phyloP scores from a whole-genome alignment of 2,113 vertebrate species.

The Podarcis raffonei region DNA sequence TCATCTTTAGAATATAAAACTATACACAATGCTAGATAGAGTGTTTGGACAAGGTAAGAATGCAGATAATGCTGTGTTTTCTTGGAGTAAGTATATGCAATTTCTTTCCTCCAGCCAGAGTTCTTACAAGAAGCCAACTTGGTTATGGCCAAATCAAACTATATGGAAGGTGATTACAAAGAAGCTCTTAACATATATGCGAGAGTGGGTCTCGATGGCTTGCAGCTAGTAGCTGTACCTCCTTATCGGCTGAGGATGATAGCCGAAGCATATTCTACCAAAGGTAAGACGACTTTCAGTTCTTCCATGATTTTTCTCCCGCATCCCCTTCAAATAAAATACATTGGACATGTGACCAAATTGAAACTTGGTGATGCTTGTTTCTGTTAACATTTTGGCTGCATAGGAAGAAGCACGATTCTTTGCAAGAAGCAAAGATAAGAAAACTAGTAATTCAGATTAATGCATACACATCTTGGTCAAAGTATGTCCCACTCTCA shows the following conservation, averaged over 20 bases:
- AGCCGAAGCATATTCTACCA: conserved; percentile 93
- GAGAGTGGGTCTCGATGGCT: conserved; percentile 85
- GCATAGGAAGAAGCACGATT: background rate
- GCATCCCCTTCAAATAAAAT: background rate
- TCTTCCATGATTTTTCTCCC: background rate
- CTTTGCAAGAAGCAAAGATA: background rate
- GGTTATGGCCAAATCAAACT: conserved; percentile 93
- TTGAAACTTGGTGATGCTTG: background rate
- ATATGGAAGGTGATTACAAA: conserved; percentile 91
- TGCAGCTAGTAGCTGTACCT: conserved; percentile 86
- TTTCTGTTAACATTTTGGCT: background rate
- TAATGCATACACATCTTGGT: background rate
- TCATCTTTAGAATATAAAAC: background rate
- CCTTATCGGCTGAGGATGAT: conserved; percentile 92
- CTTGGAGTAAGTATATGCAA: background rate
- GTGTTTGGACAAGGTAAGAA: background rate
- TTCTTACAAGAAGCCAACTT: conserved; percentile 92
- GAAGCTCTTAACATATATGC: conserved; percentile 88
- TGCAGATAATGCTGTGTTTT: background rate
- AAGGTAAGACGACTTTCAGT: conserved; percentile 78
- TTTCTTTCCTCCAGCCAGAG: conserved; percentile 83
- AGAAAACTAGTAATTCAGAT: background rate
- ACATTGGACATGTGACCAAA: background rate
- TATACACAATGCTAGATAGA: background rate
- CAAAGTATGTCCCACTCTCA: background rate